Conservation (phyloP, 2,113 vertebrate species). For the Polypterus bichir region DNA sequence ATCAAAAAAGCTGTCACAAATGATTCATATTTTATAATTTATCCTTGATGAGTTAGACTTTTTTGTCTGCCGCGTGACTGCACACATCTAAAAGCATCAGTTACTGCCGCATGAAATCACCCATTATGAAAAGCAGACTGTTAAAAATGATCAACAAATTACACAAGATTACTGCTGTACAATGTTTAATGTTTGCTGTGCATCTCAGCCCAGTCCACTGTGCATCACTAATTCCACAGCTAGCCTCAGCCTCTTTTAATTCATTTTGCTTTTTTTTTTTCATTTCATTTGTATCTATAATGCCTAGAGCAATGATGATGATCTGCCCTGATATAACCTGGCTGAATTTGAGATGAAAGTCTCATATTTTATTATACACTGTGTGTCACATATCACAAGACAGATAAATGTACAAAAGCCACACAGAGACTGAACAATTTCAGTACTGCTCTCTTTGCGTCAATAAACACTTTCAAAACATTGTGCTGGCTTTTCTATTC, state of each 20-base stretch:
- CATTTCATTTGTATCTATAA: neutral
- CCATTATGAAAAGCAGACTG: conserved; percentile 31
- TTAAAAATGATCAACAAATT: conserved; percentile 34
- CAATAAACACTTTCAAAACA: too few species aligned
- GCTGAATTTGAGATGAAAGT: too few species aligned
- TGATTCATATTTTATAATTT: conserved; percentile 23
- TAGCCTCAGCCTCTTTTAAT: conserved; percentile 10
- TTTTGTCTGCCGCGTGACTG: conserved; percentile 20
- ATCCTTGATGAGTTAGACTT: conserved; percentile 19
- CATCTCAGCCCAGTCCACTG: too few species aligned
- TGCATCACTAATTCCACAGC: conserved; percentile 19
- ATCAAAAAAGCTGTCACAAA: conserved; percentile 21
- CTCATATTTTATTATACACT: too few species aligned
- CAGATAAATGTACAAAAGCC: too few species aligned
- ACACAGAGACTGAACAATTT: too few species aligned
- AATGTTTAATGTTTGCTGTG: conserved; percentile 21
- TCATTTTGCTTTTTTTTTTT: neutral
- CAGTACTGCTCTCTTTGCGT: too few species aligned
- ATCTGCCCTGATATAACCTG: too few species aligned
- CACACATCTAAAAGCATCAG: conserved; percentile 32
- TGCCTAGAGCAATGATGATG: too few species aligned
- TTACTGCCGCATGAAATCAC: conserved; percentile 38
- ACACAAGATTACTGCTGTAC: conserved; percentile 22
- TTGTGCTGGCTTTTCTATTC: too few species aligned
- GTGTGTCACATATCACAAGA: too few species aligned